These are phyloP conservation scores for Ceratina calcarata DNA, from an alignment of 1,140 invertebrate genomes.

Conservation along the genomic window DNA sequence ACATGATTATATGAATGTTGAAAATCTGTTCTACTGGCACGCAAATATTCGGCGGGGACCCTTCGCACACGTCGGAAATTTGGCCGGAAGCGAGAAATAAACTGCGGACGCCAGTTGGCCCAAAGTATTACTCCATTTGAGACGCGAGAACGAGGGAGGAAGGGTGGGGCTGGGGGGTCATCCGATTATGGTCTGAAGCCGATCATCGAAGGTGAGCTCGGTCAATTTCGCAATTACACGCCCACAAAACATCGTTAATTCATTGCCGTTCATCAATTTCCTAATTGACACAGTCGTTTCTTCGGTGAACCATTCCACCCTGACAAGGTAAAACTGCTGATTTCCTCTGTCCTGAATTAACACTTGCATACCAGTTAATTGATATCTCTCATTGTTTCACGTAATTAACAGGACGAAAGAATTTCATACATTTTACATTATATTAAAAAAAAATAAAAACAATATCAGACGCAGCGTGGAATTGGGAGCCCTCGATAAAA, in stretches of 20 bases:
- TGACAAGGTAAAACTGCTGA: background rate
- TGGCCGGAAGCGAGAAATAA: constrained; percentile 59
- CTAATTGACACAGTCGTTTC: constrained; percentile 30
- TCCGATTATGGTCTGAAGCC: constrained; percentile 44
- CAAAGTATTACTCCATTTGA: constrained; percentile 37
- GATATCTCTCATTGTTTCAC: background rate
- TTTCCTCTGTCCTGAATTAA: background rate
- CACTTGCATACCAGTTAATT: background rate
- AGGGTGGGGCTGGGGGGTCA: constrained; percentile 28
- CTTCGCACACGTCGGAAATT: background rate
- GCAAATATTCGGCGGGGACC: too few species aligned
- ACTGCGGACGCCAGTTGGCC: constrained; percentile 57
- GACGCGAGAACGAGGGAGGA: constrained; percentile 1
- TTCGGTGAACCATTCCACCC: constrained; percentile 12
- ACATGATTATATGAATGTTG: too few species aligned
- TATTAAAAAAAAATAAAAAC: too few species aligned
- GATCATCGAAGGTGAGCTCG: constrained; percentile 54
- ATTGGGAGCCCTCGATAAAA: too few species aligned
- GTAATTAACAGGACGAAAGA: too few species aligned
- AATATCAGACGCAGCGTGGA: too few species aligned
- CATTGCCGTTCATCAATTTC: constrained; percentile 43
- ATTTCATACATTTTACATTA: too few species aligned
- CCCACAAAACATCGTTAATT: constrained; percentile 58
- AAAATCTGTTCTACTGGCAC: too few species aligned
- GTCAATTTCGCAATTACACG: constrained; percentile 67